Evolutionary conservation across 35 echinoderm and acorn worm species (phyloP).

Genomic region (Apostichopus japonicus): DNA sequence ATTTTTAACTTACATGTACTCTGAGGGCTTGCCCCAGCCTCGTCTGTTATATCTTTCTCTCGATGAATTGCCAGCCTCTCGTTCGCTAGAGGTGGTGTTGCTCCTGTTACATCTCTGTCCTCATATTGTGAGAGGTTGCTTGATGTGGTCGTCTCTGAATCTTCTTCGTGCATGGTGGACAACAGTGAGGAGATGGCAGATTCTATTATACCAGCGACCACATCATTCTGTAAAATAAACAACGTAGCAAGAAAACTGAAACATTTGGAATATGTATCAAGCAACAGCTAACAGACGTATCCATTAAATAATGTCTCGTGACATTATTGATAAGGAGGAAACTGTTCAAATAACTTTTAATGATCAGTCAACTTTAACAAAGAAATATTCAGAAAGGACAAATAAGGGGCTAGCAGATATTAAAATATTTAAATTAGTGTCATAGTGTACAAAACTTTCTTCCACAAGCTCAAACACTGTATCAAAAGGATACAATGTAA

Average conservation of each 20-base stretch:
- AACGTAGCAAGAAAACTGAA: background rate
- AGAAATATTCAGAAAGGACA: too few relatives aligned
- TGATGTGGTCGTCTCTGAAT: constrained; percentile 42
- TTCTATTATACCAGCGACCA: constrained; percentile 19
- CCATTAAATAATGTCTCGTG: too few relatives aligned
- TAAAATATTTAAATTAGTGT: too few relatives aligned
- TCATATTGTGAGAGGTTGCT: constrained; percentile 45
- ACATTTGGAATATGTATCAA: background rate
- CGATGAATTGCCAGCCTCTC: background rate
- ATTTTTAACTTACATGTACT: background rate
- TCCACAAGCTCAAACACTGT: background rate
- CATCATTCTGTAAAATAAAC: constrained; percentile 19
- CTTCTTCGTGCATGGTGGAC: constrained; percentile 27
- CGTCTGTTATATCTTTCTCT: background rate
- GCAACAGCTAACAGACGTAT: too few relatives aligned
- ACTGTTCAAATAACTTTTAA: too few relatives aligned
- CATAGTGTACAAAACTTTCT: too few relatives aligned
- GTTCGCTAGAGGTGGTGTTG: background rate
- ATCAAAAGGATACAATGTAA: background rate
- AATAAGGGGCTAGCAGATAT: too few relatives aligned
- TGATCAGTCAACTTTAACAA: too few relatives aligned
- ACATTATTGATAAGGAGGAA: too few relatives aligned
- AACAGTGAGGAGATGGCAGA: background rate
- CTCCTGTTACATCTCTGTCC: background rate
- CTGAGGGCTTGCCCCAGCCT: background rate